phyloP scores from a whole-genome alignment of 2,797 vertebrate genomes.

The Arremon brunneinucha region DNA sequence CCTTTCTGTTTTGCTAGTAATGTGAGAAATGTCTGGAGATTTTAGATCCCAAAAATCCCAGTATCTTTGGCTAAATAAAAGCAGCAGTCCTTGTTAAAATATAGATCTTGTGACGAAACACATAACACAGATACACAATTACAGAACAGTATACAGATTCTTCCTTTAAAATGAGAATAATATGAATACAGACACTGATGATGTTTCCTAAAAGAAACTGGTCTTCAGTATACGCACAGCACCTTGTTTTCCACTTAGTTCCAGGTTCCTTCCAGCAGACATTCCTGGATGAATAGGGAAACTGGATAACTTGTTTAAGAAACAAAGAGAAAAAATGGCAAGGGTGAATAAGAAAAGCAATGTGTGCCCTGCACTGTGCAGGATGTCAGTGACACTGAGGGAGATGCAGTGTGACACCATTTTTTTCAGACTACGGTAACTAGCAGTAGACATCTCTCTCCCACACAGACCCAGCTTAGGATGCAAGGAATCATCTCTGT shows the following conservation, averaged over 20 bases:
- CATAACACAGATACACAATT: rapidly evolving
- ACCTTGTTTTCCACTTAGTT: not conserved
- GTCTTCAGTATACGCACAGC: not conserved
- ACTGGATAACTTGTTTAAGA: not conserved
- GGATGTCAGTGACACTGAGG: not conserved
- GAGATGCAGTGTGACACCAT: not conserved
- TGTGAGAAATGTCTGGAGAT: not conserved
- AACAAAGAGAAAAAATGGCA: not conserved
- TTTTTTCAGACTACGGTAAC: not conserved
- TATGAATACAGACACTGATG: not conserved
- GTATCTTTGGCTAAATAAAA: not conserved
- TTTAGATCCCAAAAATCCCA: not conserved
- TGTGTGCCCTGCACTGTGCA: not conserved
- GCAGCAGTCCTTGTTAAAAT: not conserved
- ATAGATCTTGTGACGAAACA: not conserved
- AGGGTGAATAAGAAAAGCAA: not conserved
- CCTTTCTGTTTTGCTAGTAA: not conserved
- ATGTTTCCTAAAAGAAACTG: not conserved
- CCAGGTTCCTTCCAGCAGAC: not conserved
- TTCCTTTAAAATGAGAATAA: not conserved
- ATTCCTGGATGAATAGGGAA: not conserved
- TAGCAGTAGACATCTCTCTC: not conserved
- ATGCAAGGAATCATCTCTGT: not conserved
- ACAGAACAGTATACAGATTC: not conserved
- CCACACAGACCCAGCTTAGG: not conserved